phyloP scores from a whole-genome alignment of 1,140 invertebrate species.

The Coenobita brevimanus region DNA sequence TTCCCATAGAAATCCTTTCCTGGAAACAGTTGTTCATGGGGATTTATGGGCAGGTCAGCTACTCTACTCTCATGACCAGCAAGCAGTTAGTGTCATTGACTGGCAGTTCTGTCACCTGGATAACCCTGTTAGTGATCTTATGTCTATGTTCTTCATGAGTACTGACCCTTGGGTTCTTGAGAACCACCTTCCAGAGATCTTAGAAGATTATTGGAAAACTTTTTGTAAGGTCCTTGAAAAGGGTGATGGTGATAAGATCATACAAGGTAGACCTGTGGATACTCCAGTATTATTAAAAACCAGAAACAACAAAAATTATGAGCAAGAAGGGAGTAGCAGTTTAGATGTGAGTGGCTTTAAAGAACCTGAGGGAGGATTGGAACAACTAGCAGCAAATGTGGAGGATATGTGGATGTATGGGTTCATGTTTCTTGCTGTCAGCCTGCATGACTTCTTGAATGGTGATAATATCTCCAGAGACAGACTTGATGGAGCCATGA shows the following conservation, averaged over 20 bases:
- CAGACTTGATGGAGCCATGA: slow-evolving; percentile 20
- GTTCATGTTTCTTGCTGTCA: slow-evolving; percentile 34
- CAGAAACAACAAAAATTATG: too few relatives aligned
- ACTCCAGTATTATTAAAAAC: too few relatives aligned
- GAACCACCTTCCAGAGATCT: slow-evolving; percentile 30
- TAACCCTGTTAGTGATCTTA: slow-evolving; percentile 43
- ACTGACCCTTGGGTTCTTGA: slow-evolving; percentile 21
- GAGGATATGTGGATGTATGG: slow-evolving; percentile 47
- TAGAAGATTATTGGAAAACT: slow-evolving; percentile 30
- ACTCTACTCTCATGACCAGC: slow-evolving; percentile 33
- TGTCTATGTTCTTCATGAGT: slow-evolving; percentile 60
- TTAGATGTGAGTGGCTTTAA: too few relatives aligned
- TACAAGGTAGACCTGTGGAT: too few relatives aligned
- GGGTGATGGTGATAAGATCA: too few relatives aligned
- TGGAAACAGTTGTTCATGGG: slow-evolving; percentile 38
- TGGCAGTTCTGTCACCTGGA: slow-evolving; percentile 47
- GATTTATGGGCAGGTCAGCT: slow-evolving; percentile 53
- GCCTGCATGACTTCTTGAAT: slow-evolving; percentile 49
- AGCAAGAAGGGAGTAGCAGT: too few relatives aligned
- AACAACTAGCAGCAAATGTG: slow-evolving; percentile 27
- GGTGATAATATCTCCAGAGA: slow-evolving; percentile 28
- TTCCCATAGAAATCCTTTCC: not conserved
- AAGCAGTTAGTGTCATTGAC: slow-evolving; percentile 33
- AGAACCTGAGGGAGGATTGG: not conserved
- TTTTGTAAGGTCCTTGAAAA: slow-evolving; percentile 3